Evolutionary conservation across 2,888 invertebrate genomes (phyloP).

Genomic region (Incurvaria masculella): DNA sequence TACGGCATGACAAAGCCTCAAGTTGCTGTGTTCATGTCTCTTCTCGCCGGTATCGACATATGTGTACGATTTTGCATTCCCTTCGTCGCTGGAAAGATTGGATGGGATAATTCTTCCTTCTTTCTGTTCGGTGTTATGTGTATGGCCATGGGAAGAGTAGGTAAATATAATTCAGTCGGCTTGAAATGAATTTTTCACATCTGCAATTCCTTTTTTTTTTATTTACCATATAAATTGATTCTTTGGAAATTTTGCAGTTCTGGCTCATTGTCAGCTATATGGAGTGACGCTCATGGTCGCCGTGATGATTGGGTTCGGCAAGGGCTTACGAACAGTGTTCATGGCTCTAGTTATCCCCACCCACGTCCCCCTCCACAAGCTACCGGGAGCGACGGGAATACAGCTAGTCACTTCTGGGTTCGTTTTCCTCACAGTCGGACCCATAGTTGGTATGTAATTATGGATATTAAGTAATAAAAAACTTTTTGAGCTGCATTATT

Average conservation of each 20-base stretch:
- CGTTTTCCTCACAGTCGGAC: slow-evolving; percentile 59
- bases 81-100: slow-evolving; percentile 64
- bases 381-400: slow-evolving; percentile 69
- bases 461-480: too few species aligned
- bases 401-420: slow-evolving; percentile 66
- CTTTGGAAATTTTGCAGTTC: too few species aligned
- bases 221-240: too few species aligned
- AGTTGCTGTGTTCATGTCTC: slow-evolving; percentile 67
- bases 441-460: slow-evolving; percentile 59
- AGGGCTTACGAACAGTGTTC: slow-evolving; percentile 69
- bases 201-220: slow-evolving; percentile 13
- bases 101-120: slow-evolving; percentile 69
- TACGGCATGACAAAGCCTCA: slow-evolving; percentile 58
- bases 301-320: slow-evolving; percentile 66
- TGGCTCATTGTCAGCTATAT: slow-evolving; percentile 60
- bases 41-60: slow-evolving; percentile 64
- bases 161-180: slow-evolving; percentile 31
- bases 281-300: slow-evolving; percentile 55
- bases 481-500: too few species aligned
- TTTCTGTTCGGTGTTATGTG: slow-evolving; percentile 65
- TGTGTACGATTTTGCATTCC: slow-evolving; percentile 64
- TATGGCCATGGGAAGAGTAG: slow-evolving; percentile 64
- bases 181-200: slow-evolving; percentile 1
- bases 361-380: slow-evolving; percentile 64
- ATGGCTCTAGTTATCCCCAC: slow-evolving; percentile 71